These are phyloP conservation scores for Drosophila paramelanica DNA, from an alignment of 2,888 invertebrate genomes.

Conservation along the genomic window DNA sequence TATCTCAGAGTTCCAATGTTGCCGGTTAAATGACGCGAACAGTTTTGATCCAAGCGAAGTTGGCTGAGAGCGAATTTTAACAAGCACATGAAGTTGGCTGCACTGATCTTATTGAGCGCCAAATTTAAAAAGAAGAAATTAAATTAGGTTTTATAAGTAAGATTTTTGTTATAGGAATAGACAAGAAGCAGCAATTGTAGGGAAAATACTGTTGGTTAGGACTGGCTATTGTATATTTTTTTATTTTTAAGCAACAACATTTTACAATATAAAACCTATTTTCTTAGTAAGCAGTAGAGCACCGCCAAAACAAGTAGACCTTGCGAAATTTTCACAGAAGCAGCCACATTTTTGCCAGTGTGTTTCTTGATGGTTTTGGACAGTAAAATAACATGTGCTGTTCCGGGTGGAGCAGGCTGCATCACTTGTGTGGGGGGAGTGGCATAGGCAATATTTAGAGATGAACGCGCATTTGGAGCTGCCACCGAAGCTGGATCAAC, in stretches of 20 bases:
- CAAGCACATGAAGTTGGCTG: background rate
- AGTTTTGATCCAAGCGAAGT: background rate
- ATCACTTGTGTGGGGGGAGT: slow-evolving; percentile 1
- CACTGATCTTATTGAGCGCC: background rate
- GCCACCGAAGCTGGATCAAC: slow-evolving; percentile 1
- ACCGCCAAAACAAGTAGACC: slow-evolving; percentile 27
- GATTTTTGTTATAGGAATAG: background rate
- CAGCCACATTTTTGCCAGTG: slow-evolving; percentile 24
- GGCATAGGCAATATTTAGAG: slow-evolving; percentile 19
- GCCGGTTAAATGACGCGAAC: background rate
- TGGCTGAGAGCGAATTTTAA: background rate
- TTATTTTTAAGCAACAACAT: background rate
- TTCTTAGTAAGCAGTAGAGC: slow-evolving; percentile 26
- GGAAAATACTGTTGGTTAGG: too few relatives aligned
- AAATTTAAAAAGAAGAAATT: background rate
- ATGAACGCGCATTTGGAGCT: background rate
- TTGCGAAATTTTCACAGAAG: slow-evolving; percentile 21
- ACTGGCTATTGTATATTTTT: background rate
- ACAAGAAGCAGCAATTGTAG: background rate
- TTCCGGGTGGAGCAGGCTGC: slow-evolving; percentile 6
- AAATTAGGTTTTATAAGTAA: background rate
- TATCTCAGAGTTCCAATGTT: background rate
- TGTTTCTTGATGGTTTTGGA: slow-evolving; percentile 47
- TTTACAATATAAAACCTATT: background rate
- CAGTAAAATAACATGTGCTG: slow-evolving; percentile 32